Evolutionary conservation across 2,113 vertebrate genomes (phyloP).

Genomic region (Pardalotus punctatus): DNA sequence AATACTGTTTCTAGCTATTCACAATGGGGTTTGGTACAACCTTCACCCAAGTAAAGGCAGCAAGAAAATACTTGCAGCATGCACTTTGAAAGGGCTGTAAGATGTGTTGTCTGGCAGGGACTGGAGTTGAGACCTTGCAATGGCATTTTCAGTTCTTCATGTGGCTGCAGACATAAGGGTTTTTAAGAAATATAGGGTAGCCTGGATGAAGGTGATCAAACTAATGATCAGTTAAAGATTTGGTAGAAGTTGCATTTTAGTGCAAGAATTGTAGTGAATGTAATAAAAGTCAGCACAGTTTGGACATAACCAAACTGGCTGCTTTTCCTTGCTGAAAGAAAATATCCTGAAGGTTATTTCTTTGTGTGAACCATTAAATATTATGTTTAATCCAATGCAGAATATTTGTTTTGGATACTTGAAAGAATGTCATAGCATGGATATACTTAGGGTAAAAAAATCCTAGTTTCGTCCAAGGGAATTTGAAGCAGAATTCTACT

Average conservation of each 20-base stretch:
- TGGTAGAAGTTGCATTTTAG: not conserved
- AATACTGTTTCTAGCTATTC: not conserved
- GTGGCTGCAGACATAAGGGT: not conserved
- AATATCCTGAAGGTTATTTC: not conserved
- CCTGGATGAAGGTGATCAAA: not conserved
- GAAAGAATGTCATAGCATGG: not conserved
- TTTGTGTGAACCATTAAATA: not conserved
- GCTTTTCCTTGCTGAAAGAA: not conserved
- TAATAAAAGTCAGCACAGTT: not conserved
- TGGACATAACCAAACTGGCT: not conserved
- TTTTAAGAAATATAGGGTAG: not conserved
- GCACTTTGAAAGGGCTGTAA: not conserved
- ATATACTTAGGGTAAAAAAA: not conserved
- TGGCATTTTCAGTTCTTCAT: not conserved
- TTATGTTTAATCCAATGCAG: not conserved
- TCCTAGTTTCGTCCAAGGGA: not conserved
- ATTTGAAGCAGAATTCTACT: not conserved
- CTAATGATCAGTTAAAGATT: not conserved
- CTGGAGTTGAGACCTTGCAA: rapidly evolving
- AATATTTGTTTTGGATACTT: not conserved
- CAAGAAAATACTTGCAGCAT: not conserved
- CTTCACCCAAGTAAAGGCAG: not conserved
- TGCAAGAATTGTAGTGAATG: not conserved
- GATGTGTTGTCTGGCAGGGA: not conserved
- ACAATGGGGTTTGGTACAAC: not conserved